Conservation (phyloP, 2,113 vertebrate genomes). For the Rhineura floridana region DNA sequence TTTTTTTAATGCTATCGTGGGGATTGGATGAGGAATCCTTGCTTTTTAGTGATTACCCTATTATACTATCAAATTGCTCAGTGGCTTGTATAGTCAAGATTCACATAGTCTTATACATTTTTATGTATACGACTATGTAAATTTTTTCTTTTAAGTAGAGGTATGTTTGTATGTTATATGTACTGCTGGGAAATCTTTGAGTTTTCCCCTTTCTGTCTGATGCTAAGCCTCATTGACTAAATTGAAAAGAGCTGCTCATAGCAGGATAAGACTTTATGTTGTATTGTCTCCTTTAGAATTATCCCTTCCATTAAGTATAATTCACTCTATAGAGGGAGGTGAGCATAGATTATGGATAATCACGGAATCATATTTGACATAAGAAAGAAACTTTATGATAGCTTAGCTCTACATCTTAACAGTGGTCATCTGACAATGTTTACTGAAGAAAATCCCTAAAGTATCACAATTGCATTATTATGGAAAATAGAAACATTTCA, state of each 20-base stretch:
- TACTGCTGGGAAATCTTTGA: slow-evolving; percentile 63
- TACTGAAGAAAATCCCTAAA: slow-evolving; percentile 49
- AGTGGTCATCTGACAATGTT: slow-evolving; percentile 57
- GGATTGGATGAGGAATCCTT: slow-evolving; percentile 38
- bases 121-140: slow-evolving; percentile 1
- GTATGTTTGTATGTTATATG: slow-evolving; percentile 39
- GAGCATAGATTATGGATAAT: slow-evolving; percentile 59
- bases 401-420: slow-evolving; percentile 57
- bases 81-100: slow-evolving; percentile 57
- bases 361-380: slow-evolving; percentile 51
- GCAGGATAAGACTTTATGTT: slow-evolving; percentile 66
- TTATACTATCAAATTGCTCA: slow-evolving; percentile 36
- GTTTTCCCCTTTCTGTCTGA: slow-evolving; percentile 44
- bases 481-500: slow-evolving; percentile 59
- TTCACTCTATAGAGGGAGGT: slow-evolving; percentile 55
- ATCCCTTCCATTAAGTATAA: slow-evolving; percentile 55
- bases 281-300: slow-evolving; percentile 64
- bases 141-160: neutral
- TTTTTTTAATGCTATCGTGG: slow-evolving; percentile 31
- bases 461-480: slow-evolving; percentile 47
- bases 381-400: slow-evolving; percentile 55
- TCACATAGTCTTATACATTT: slow-evolving; percentile 27
- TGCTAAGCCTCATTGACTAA: slow-evolving; percentile 59
- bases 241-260: slow-evolving; percentile 53
- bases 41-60: slow-evolving; percentile 52